Conservation (phyloP, 2,888 invertebrate species). For the Sialis fuliginosa region DNA sequence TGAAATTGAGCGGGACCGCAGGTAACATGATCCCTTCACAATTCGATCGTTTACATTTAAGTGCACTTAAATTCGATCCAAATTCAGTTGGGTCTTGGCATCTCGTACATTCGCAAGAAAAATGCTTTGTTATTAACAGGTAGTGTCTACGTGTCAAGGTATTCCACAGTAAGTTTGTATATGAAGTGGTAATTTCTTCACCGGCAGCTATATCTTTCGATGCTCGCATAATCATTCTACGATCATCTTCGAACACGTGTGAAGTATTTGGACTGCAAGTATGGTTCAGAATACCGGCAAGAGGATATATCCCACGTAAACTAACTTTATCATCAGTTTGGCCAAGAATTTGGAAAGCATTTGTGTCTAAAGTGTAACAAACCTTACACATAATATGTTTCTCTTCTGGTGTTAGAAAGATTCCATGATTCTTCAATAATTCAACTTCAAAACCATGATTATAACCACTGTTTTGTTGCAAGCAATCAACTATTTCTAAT, state of each 20-base stretch:
- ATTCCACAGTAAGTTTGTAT: slow-evolving; percentile 48
- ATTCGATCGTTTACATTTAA: slow-evolving; percentile 33
- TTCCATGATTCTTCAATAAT: slow-evolving; percentile 28
- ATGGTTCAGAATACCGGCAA: slow-evolving; percentile 51
- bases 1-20: slow-evolving; percentile 29
- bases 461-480: slow-evolving; percentile 34
- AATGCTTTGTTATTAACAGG: slow-evolving; percentile 46
- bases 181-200: slow-evolving; percentile 45
- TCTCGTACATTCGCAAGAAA: slow-evolving; percentile 43
- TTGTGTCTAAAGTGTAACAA: slow-evolving; percentile 44
- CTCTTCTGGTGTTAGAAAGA: slow-evolving; percentile 34
- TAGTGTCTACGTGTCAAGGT: slow-evolving; percentile 42
- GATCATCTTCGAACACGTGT: slow-evolving; percentile 37
- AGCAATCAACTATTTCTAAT: slow-evolving; percentile 28
- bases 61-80: slow-evolving; percentile 36
- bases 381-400: slow-evolving; percentile 36
- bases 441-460: slow-evolving; percentile 39
- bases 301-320: slow-evolving; percentile 45
- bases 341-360: slow-evolving; percentile 44
- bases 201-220: slow-evolving; percentile 37
- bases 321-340: slow-evolving; percentile 28
- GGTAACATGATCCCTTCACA: slow-evolving; percentile 38
- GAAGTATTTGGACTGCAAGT: slow-evolving; percentile 48
- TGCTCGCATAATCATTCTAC: slow-evolving; percentile 40
- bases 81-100: slow-evolving; percentile 50